Evolutionary conservation across 2,113 vertebrate species (phyloP).

Genomic region (Podarcis raffonei): DNA sequence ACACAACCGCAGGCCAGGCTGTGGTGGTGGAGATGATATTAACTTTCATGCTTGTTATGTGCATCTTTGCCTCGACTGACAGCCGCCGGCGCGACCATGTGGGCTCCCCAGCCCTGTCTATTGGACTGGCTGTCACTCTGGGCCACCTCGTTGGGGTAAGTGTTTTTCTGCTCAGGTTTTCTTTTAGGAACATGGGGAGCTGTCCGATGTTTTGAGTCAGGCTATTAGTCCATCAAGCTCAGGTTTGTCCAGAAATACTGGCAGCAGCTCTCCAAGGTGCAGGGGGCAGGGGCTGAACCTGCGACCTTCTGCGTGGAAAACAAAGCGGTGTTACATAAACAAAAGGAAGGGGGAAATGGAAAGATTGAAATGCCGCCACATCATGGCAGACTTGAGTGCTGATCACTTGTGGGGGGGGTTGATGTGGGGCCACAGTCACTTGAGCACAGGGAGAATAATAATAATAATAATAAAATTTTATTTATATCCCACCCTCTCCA

Average conservation of each 20-base stretch:
- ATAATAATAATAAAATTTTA: no score
- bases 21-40: constrained; percentile 79
- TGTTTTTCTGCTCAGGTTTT: neutral
- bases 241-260: neutral
- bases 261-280: neutral
- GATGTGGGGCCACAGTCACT: neutral
- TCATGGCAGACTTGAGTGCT: neutral
- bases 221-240: no score
- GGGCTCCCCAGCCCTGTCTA: constrained; percentile 74
- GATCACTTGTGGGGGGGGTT: neutral
- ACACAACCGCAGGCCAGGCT: constrained; percentile 69
- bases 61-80: constrained; percentile 78
- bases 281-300: neutral
- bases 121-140: constrained; percentile 77
- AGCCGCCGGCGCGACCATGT: constrained; percentile 64
- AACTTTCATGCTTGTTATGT: constrained; percentile 81
- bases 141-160: constrained; percentile 84
- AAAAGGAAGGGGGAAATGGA: neutral
- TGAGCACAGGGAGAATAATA: no score
- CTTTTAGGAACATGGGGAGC: neutral
- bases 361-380: neutral
- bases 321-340: neutral
- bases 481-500: no score
- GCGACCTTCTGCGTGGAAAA: neutral
- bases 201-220: no score